phyloP scores from a whole-genome alignment of 2,888 invertebrate genomes.

The Drosophila anomelani region DNA sequence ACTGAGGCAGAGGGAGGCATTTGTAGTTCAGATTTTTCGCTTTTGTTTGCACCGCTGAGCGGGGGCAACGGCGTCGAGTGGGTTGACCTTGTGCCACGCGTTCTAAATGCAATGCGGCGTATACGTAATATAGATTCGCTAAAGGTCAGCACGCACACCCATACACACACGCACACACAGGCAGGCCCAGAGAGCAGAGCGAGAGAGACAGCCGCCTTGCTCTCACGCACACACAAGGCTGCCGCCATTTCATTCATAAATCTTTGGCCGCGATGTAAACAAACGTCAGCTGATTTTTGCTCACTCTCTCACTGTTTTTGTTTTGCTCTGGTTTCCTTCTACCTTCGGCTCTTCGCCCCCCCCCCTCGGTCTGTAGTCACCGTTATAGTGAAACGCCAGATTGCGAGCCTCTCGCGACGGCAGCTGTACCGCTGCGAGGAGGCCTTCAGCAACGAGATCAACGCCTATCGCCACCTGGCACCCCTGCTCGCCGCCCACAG shows the following conservation, averaged over 20 bases:
- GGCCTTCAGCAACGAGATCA: slow-evolving; percentile 83
- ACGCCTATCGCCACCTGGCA: slow-evolving; percentile 80
- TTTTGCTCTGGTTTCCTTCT: slow-evolving; percentile 26
- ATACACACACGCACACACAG: slow-evolving; percentile 11
- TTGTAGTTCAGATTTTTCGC: slow-evolving; percentile 10
- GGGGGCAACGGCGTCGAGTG: slow-evolving; percentile 48
- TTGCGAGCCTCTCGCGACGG: slow-evolving; percentile 80
- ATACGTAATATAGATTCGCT: slow-evolving; percentile 71
- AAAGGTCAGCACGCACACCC: slow-evolving; percentile 76
- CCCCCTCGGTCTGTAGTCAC: slow-evolving; percentile 47
- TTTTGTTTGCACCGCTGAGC: slow-evolving; percentile 38
- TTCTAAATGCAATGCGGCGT: slow-evolving; percentile 72
- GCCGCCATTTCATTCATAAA: slow-evolving; percentile 81
- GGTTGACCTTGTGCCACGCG: slow-evolving; percentile 73
- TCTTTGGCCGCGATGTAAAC: slow-evolving; percentile 67
- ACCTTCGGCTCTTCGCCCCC: background rate
- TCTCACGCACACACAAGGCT: slow-evolving; percentile 47
- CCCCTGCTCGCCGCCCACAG: slow-evolving; percentile 77
- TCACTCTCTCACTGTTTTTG: slow-evolving; percentile 40
- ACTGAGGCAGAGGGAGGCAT: background rate
- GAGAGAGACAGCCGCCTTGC: slow-evolving; percentile 25
- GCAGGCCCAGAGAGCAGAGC: slow-evolving; percentile 8
- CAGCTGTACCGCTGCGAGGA: slow-evolving; percentile 82
- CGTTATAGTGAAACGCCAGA: slow-evolving; percentile 83
- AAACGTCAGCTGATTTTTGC: slow-evolving; percentile 73